A percentile compares a stretch with the other conserved stretches of the same genome.
Conservation (phyloP, 1,140 invertebrate genomes). For the Globodera rostochiensis region DNA sequence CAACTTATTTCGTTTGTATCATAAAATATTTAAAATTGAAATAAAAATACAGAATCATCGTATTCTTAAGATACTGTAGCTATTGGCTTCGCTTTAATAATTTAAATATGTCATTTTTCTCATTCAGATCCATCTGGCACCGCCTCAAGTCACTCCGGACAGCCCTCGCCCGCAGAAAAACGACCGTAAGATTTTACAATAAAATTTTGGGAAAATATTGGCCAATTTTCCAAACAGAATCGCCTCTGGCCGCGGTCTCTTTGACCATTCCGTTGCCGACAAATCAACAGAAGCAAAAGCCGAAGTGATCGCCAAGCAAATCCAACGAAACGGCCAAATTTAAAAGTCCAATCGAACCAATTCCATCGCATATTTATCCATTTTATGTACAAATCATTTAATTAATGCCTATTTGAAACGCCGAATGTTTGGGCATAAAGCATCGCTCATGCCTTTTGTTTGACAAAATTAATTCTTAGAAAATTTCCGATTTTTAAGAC, state of each 20-base stretch:
- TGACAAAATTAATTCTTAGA: too few relatives aligned
- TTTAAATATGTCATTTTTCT: neutral
- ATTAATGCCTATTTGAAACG: too few relatives aligned
- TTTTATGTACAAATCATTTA: too few relatives aligned
- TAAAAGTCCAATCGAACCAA: too few relatives aligned
- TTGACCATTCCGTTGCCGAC: constrained; percentile 15
- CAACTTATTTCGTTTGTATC: neutral
- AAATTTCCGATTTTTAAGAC: too few relatives aligned
- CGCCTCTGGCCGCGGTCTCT: constrained; percentile 19
- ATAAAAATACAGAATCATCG: neutral
- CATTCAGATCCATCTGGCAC: constrained; percentile 16
- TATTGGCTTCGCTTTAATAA: too few relatives aligned
- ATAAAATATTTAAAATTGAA: neutral
- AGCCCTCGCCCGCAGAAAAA: constrained; percentile 28
- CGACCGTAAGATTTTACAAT: constrained; percentile 12
- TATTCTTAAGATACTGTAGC: neutral
- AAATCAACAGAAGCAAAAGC: neutral
- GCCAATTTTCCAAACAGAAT: constrained; percentile 4
- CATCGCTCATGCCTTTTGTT: too few relatives aligned
- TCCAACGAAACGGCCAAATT: too few relatives aligned
- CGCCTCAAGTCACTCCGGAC: constrained; percentile 20
- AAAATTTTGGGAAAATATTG: neutral
- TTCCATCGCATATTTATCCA: too few relatives aligned
- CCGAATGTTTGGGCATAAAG: too few relatives aligned
- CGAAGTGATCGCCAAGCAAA: neutral